phyloP scores from a whole-genome alignment of 2,888 invertebrate species.

The Xestobium rufovillosum region DNA sequence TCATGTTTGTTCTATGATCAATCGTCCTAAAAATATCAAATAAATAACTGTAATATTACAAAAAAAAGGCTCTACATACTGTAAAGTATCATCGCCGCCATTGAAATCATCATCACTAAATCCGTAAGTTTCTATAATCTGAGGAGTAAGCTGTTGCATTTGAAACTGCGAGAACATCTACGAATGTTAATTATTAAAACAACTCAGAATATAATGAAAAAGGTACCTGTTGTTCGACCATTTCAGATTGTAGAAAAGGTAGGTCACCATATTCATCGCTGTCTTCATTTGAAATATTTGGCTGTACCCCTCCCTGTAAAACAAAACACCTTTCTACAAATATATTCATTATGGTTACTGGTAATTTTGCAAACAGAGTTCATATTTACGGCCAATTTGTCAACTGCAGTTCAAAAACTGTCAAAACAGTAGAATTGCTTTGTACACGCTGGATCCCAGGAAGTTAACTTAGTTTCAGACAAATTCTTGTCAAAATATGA shows the following conservation, averaged over 20 bases:
- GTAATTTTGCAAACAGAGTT: no score
- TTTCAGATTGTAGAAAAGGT: conserved; percentile 46
- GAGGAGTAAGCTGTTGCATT: conserved; percentile 54
- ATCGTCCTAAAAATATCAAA: conserved; percentile 30
- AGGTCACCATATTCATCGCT: conserved; percentile 47
- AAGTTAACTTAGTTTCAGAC: no score
- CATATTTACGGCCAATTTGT: no score
- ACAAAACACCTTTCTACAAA: no score
- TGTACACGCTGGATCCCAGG: no score
- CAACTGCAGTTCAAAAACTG: no score
- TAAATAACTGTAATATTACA: conserved; percentile 4
- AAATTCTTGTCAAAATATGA: no score
- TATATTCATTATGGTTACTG: no score
- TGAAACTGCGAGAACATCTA: conserved; percentile 54
- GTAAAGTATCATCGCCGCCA: conserved; percentile 50
- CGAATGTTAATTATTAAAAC: conserved; percentile 3
- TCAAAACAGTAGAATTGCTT: no score
- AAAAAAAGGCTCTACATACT: conserved; percentile 40
- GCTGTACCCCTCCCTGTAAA: conserved; percentile 41
- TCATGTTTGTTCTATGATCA: conserved; percentile 36
- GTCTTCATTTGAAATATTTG: conserved; percentile 46
- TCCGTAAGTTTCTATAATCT: conserved; percentile 54
- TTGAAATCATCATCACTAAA: conserved; percentile 57
- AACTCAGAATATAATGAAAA: conserved; percentile 6
- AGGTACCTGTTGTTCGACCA: conserved; percentile 48